Conservation (phyloP, 2,888 invertebrate genomes). For the Chloroclysta siterata region DNA sequence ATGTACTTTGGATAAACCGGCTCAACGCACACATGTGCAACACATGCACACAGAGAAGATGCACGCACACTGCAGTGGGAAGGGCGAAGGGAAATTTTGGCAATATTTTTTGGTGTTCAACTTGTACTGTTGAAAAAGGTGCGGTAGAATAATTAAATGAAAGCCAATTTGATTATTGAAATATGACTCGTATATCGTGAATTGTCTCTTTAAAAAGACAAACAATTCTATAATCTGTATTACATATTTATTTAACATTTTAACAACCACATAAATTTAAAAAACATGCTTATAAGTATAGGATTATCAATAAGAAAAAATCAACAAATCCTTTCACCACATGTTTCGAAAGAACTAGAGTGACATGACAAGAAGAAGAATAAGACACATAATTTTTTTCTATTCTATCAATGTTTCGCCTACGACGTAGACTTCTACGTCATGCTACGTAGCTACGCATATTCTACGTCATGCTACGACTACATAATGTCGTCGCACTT, state of each 20-base stretch:
- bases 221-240: too few species aligned
- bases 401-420: background rate
- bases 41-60: conserved; percentile 19
- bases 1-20: conserved; percentile 71
- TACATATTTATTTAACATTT: too few species aligned
- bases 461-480: conserved; percentile 1
- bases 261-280: too few species aligned
- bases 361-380: too few species aligned
- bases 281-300: too few species aligned
- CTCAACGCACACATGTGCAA: conserved; percentile 49
- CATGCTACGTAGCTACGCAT: background rate
- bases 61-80: conserved; percentile 54
- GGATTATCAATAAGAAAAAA: too few species aligned
- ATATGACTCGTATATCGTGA: too few species aligned
- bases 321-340: too few species aligned
- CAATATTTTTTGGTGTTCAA: conserved; percentile 66
- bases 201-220: too few species aligned
- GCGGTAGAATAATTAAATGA: background rate
- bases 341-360: too few species aligned
- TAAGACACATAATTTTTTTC: too few species aligned
- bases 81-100: conserved; percentile 83
- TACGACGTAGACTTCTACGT: conserved; percentile 3
- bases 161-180: too few species aligned
- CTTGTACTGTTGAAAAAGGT: conserved; percentile 13
- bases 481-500: conserved; percentile 34